These are phyloP conservation scores for Ryuthela nishihirai DNA, from an alignment of 2,888 invertebrate species.

Conservation along the genomic window DNA sequence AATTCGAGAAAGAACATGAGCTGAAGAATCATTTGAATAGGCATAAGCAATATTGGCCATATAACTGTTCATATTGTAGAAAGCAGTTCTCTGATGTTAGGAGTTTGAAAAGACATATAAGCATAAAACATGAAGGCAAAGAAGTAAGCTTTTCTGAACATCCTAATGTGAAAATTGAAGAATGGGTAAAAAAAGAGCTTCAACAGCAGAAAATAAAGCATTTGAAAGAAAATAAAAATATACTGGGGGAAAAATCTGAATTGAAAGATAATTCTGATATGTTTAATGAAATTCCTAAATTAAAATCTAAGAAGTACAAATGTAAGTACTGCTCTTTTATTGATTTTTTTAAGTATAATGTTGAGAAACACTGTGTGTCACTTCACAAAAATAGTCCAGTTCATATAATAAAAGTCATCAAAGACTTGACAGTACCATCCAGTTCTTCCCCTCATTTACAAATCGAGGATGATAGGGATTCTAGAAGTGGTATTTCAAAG, in stretches of 20 bases:
- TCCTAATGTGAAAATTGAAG: slow-evolving; percentile 8
- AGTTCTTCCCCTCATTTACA: not conserved
- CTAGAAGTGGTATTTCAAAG: slow-evolving; percentile 11
- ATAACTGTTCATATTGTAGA: slow-evolving; percentile 13
- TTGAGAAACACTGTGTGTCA: slow-evolving; percentile 1
- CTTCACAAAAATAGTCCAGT: not conserved
- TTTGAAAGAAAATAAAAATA: not conserved
- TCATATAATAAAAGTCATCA: not conserved
- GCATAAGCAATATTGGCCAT: slow-evolving; percentile 8
- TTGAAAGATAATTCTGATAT: not conserved
- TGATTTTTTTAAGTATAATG: slow-evolving; percentile 8
- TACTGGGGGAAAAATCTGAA: not conserved
- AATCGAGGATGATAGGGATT: no score
- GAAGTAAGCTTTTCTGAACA: not conserved
- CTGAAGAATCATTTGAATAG: slow-evolving; percentile 7
- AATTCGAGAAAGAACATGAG: not conserved
- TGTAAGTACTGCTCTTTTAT: slow-evolving; percentile 16
- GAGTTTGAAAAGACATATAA: slow-evolving; percentile 13
- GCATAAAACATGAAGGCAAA: slow-evolving; percentile 11
- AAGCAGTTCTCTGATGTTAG: not conserved
- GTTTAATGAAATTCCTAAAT: not conserved
- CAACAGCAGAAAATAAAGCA: slow-evolving; percentile 1
- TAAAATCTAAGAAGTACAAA: slow-evolving; percentile 5
- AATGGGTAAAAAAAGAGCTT: slow-evolving; percentile 1
- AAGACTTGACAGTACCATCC: not conserved